Conservation (phyloP, 2,113 vertebrate species). For the Heliornis fulica region DNA sequence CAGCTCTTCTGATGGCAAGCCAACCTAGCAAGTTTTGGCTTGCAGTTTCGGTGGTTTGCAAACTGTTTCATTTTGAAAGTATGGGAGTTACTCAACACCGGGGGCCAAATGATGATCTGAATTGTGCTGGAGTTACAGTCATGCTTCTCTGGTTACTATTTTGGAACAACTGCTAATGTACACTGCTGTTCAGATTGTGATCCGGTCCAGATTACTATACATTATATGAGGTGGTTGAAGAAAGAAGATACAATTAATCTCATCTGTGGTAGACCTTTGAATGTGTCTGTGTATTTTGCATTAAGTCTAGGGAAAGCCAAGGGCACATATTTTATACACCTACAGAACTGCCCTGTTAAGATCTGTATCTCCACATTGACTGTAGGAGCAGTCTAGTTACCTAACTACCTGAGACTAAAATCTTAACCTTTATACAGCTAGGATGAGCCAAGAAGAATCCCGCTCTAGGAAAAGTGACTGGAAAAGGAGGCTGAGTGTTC, state of each 20-base stretch:
- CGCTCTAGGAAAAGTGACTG: not conserved
- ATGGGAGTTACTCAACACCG: conserved; percentile 55
- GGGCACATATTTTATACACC: conserved; percentile 45
- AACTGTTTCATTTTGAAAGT: conserved; percentile 67
- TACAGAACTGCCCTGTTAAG: conserved; percentile 22
- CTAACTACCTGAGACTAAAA: not conserved
- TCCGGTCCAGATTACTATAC: not conserved
- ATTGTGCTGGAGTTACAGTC: not conserved
- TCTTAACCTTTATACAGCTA: not conserved
- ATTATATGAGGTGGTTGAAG: not conserved
- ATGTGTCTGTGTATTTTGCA: not conserved
- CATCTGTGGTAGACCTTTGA: not conserved
- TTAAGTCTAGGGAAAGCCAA: conserved; percentile 14
- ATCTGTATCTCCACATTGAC: not conserved
- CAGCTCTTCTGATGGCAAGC: conserved; percentile 52
- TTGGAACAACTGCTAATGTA: not conserved
- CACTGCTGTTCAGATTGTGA: not conserved
- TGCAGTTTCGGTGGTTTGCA: conserved; percentile 71
- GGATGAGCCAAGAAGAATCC: not conserved
- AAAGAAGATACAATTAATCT: not conserved
- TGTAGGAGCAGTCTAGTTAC: not conserved
- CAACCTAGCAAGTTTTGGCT: conserved; percentile 69
- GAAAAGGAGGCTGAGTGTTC: not conserved
- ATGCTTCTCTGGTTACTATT: not conserved
- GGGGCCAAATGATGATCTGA: conserved; percentile 38